Evolutionary conservation across 2,113 vertebrate species (phyloP).

Genomic region (Malurus cyaneus): DNA sequence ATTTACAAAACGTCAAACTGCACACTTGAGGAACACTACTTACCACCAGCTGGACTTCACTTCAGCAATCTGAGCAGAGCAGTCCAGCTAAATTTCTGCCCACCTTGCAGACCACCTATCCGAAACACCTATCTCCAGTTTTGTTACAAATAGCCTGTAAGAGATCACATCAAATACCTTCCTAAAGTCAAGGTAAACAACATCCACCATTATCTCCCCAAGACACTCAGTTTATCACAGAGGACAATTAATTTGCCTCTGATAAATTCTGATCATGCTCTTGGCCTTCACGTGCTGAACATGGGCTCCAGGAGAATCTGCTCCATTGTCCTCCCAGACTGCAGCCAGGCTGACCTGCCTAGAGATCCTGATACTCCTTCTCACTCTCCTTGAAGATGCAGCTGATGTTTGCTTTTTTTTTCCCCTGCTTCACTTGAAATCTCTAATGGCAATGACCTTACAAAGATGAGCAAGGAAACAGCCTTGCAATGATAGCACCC

Average conservation of each 20-base stretch:
- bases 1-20: background rate
- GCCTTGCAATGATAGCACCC: fast-evolving
- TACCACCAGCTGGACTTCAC: background rate
- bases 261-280: fast-evolving
- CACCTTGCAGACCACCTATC: background rate
- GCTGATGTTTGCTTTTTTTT: background rate
- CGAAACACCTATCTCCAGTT: background rate
- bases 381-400: background rate
- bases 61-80: background rate
- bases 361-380: background rate
- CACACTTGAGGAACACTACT: background rate
- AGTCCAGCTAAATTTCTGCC: background rate
- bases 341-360: background rate
- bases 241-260: background rate
- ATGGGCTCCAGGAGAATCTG: background rate
- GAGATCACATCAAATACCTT: background rate
- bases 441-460: background rate
- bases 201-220: background rate
- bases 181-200: background rate
- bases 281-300: background rate
- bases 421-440: background rate
- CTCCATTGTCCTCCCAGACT: background rate
- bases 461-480: background rate
- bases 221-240: background rate
- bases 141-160: background rate